These are phyloP conservation scores for Poecilia gillii DNA, from an alignment of 2,797 vertebrate genomes.

Conservation along the genomic window DNA sequence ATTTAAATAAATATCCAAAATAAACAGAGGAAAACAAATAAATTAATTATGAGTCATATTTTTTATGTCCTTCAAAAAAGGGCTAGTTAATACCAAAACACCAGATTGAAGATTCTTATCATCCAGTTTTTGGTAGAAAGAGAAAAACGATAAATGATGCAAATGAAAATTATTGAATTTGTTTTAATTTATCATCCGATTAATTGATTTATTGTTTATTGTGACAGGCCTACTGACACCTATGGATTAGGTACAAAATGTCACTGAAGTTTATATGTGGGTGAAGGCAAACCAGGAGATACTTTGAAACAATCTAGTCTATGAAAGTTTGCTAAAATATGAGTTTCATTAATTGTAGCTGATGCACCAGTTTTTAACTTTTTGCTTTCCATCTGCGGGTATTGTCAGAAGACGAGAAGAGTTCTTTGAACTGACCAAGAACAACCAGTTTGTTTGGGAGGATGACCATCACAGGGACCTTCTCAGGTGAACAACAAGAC, in stretches of 20 bases:
- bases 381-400: conserved; percentile 26
- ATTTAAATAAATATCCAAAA: too few relatives aligned
- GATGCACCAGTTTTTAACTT: conserved; percentile 28
- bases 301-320: neutral
- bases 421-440: conserved; percentile 95
- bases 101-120: too few relatives aligned
- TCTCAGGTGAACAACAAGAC: conserved; percentile 81
- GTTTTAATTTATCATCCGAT: too few relatives aligned
- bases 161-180: too few relatives aligned
- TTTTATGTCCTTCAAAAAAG: too few relatives aligned
- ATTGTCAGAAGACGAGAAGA: conserved; percentile 89
- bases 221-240: neutral
- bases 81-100: too few relatives aligned
- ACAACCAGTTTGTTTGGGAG: conserved; percentile 91
- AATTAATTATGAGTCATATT: too few relatives aligned
- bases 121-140: too few relatives aligned
- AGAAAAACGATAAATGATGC: too few relatives aligned
- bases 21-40: too few relatives aligned
- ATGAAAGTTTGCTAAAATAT: neutral
- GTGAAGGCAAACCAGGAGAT: neutral
- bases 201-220: too few relatives aligned
- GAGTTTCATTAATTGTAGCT: neutral
- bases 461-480: conserved; percentile 90
- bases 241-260: neutral
- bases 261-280: neutral